Evolutionary conservation across 2,888 invertebrate genomes (phyloP), one percentile per base, ranked within the genome.

Genomic region (Cylloceria caligata): DNA sequence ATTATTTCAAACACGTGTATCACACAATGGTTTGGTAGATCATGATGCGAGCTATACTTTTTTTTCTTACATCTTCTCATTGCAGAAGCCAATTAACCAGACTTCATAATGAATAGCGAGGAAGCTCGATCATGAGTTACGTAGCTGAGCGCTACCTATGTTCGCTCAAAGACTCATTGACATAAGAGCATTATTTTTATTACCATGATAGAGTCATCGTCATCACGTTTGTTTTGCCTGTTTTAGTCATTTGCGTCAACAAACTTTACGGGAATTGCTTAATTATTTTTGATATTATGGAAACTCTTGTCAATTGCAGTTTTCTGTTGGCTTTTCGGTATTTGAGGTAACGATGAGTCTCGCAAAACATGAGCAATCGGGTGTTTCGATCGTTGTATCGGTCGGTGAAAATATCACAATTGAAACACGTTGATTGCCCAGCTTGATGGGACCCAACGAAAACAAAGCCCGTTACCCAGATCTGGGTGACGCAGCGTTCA

Each of bases 291-390:
- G 4, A 72, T 64, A 73, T 34, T 47, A 49, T 64, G 73, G 65
- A 77, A 77, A 55, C 16, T 68, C 36, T 55, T 24, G 49, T 49
- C 39, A 36, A 4, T 16, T n/a, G 42, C 1, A 1, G 21, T 36
- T 36, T 39, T 47, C 11, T 30, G 6, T 5, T 49, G 16, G 30
- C 45, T 68, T 16, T n/a, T 42, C 19, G 64, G 68, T 16, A 57
- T 81, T 81, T 81, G 64, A 73, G 19, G 60, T 74, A 74, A 81
- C 78, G 42, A 68, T 36, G 45, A 77, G 45, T 27, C 49, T 21
- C 11, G 27, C 0, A 16, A 19, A 71, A 49, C 64, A 64, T 71
- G 77, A 77, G 64, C 69, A 42, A 21, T 47, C 49, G 57, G 5
- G 19, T 11, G 1, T 47, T 27, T 27, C 19, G 21, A 79, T 65